Base-by-base conservation (phyloP, 2,888 invertebrate genomes). In the Campoplex nolae region DNA sequence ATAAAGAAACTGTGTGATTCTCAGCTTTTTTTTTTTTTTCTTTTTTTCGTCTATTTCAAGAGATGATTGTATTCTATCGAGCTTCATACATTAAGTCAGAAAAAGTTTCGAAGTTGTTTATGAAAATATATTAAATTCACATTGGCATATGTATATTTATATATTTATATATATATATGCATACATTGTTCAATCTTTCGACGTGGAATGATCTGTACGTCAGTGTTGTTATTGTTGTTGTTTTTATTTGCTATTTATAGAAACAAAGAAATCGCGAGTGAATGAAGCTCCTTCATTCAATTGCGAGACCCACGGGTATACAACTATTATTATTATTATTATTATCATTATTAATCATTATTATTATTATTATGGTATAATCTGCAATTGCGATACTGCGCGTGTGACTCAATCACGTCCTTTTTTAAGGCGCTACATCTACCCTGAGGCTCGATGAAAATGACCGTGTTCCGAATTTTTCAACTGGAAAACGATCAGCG, bases 171-270 rank as follows among this genome's bases (percentile, higher is more conserved):
- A 62, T 71, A 13, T 42, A 74, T 42, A 42, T 42, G 42, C 68
- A 56, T 54, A 74, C 38, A 74, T 74, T 68, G 83, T 85, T 86
- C 48, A 75, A 71, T 68, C 67, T 75, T 84, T 81, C 82, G 83
- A 85, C 74, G 85, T 86, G 86, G 83, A 86, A 84, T 84, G 84
- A 85, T 85, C 76, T 67, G 88, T 88, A 74, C 74, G 77, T 88
- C 76, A 86, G 84, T 86, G 89, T 89, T 87, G 83, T 87, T 81
- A 51, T 74, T 74, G 42, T 42, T 42, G 74, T 81, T 81, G n/a
- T 73, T 81, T 73, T 86, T 84, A 85, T 76, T 81, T 77, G 56
- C 85, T 89, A 85, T 89, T 88, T 87, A 85, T 86, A 82, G 81
- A 71, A 65, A 76, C 70, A 68, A 75, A 73, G 23, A 70, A 62